Evolutionary conservation across 1,140 invertebrate species (phyloP), one percentile per base, ranked within the genome.

Genomic region (Listronotus bonariensis): DNA sequence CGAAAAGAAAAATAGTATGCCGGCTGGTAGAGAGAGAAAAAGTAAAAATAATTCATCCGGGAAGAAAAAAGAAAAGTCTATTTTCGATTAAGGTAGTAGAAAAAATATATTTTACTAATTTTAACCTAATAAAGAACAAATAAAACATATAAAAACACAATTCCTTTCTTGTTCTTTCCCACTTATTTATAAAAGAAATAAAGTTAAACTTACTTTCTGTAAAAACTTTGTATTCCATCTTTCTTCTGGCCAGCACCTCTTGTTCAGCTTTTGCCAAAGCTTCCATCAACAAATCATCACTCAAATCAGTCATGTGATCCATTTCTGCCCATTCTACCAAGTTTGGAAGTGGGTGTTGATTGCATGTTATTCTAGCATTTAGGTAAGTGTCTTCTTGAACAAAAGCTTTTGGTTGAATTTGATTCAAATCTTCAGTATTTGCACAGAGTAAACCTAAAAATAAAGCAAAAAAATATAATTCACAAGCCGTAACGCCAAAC

Each of bases 311-410:
- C 61, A 81, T 75, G 12, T 76, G 76, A 40, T 84, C 78, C 79
- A 80, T 80, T 57, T 89, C 88, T 15, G 79, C 76, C 88, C 89
- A 90, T 0, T 85, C 80, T 1, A 81, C 73, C 3, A 92, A 71
- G 62, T 90, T 86, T 3, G 92, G 78, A 4, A 83, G 76, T 34
- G 80, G 79, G 72, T 91, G 86, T 74, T 90, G 88, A 7, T 86
- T 83, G 75, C 93, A 96, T 41, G 85, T 84, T 68, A 95, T 88
- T 7, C 85, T 85, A 8, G 90, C 89, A 74, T 95, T 96, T 84
- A 96, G 80, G 74, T 92, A 96, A 36, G 91, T 86, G 80, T 97
- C 93, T 70, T 91, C 88, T 55, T 90, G 86, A 8, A 96, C 85
- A 74, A 98, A 95, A 0, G 93, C 91, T 78, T 92, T 92, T 0